Percentiles rank a stretch among this genome's conserved stretches.
phyloP scores from a whole-genome alignment of 2,113 vertebrate genomes.

The Potamarius usumacintae region DNA sequence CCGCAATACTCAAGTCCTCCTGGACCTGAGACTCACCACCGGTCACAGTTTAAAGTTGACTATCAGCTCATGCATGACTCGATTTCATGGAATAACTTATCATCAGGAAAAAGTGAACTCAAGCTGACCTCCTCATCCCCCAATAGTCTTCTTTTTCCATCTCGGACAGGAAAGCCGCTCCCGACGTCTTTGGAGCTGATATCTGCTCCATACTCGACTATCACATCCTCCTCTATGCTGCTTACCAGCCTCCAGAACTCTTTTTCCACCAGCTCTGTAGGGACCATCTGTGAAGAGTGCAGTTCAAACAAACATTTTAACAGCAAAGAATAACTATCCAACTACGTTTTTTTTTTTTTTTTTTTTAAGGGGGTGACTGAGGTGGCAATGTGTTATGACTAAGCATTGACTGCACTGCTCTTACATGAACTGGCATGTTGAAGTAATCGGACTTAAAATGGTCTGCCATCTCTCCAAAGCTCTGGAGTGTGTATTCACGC shows the following conservation, averaged over 20 bases:
- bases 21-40: no score
- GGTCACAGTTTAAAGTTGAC: no score
- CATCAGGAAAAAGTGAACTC: background rate
- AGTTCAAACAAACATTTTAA: background rate
- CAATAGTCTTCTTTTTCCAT: conserved; percentile 85
- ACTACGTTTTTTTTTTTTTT: background rate
- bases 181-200: conserved; percentile 97
- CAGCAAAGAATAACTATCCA: background rate
- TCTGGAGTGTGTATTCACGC: conserved; percentile 93
- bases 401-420: conserved; percentile 58
- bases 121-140: conserved; percentile 90
- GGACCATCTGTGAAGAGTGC: conserved; percentile 85
- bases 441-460: conserved; percentile 99
- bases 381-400: no score
- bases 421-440: conserved; percentile 99
- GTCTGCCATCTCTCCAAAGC: conserved; percentile 98
- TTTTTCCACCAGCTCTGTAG: conserved; percentile 95
- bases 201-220: conserved; percentile 96
- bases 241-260: conserved; percentile 98
- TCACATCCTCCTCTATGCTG: conserved; percentile 97
- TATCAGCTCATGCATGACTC: no score
- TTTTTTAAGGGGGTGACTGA: background rate
- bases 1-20: no score
- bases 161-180: conserved; percentile 91
- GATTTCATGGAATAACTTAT: background rate